Evolutionary conservation across 2,113 vertebrate species (phyloP), one percentile per base, ranked within the genome.

Genomic region (Eudorcas thomsonii): DNA sequence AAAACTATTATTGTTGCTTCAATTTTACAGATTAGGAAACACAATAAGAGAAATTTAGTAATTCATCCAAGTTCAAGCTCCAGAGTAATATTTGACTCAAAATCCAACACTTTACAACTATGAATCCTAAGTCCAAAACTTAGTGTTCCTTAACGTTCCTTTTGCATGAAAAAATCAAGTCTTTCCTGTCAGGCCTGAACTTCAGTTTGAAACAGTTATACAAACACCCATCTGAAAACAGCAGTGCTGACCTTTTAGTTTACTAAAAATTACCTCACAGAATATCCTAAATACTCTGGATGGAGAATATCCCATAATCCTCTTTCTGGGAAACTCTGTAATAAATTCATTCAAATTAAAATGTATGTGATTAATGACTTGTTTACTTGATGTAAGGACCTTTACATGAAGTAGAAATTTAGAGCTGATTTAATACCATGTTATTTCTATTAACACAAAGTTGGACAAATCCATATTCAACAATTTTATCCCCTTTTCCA

Each of bases 11-110:
- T 43, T 82, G 36, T 7, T 88, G 28, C 45, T 84, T 91, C 16
- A 52, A 28, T 67, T 80, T 96, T 62, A 88, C 28, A 84, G 71
- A 82, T 48, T 55, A 94, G 64, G 55, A 94, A 96, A 92, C 48
- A 89, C 33, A 88, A 17, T 88, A 25, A 81, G 36, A 80, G n/a
- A 85, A 96, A 91, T 39, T 64, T 88, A 74, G 60, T 39, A 93
- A 55, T 33, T 64, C 50, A 80, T 30, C 39, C 25, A 96, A 82
- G 7, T 3, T 36, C 64, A 93, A 45, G 25, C 16, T 82, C 78
- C 54, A 86, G 17, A 93, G 81, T 90, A 67, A 62, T 50, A 92
- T 57, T 43, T n/a, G 36, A 71, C 60, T 95, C 55, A 94, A 92
- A 87, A 85, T 54, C n/a, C 26, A 91, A 92, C 30, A 85, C 7